Base-by-base conservation (phyloP, 2,888 invertebrate species). In the Aphidius colemani region DNA sequence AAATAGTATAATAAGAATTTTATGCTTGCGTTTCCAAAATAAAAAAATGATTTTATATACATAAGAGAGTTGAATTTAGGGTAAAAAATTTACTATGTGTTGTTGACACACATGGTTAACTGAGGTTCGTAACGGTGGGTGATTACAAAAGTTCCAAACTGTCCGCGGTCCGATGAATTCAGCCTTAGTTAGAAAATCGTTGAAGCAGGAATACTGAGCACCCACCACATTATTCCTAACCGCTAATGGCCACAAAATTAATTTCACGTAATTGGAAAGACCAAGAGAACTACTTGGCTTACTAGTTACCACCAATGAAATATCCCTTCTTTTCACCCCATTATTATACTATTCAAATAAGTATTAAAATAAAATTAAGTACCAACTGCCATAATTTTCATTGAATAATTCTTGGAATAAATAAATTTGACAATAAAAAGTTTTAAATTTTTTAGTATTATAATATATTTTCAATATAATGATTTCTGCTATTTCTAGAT, bases 401-500 rank as follows among this genome's bases (percentile, higher is more conserved):
- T 63, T 41, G 11, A 18, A 65, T 63, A 65, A 56, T 63, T 53
- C 18, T 53, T 7, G 11, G 7, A n/a, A 7, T 53, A 61, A 30
- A 55, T 62, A 57, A 49, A 55, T 62, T 60, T 44, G 13, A 10
- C 58, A 56, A 59, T 58, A 50, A 68, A 53, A 61, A 46, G 65
- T 68, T 67, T 64, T 82, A 81, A 82, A 82, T 81, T 82, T 30
- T 30, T 30, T 30, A 30, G 30, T 74, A 79, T 80, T 82, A 82
- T 82, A 81, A 82, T 82, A 82, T 82, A 82, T 82, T 82, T 81
- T 82, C 78, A 80, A 82, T 82, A 77, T 81, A 81, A 78, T 80
- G 76, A 78, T 81, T 82, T 77, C 82, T 78, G 81, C 82, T 82
- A 82, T 82, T 81, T 81, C 82, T 80, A 82, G 73, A 80, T 82